Conservation (phyloP, 2,888 invertebrate species). For the Chloroclystis v-ata region DNA sequence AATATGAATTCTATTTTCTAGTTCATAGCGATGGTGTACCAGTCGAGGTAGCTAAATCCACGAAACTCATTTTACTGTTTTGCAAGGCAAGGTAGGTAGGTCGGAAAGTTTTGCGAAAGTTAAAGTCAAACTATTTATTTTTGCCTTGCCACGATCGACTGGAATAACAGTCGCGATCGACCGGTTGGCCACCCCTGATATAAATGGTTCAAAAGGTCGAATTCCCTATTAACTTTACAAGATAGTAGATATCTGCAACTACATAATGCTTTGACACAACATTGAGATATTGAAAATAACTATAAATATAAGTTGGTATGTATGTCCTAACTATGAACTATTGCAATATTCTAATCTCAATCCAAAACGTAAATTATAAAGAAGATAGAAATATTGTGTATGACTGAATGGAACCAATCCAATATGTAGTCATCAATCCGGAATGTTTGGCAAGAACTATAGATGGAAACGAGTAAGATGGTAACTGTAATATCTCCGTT, state of each 20-base stretch:
- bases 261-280: neutral
- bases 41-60: too few relatives aligned
- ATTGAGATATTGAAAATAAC: neutral
- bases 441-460: conserved; percentile 2
- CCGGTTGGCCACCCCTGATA: too few relatives aligned
- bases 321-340: neutral
- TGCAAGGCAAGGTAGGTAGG: too few relatives aligned
- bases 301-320: neutral
- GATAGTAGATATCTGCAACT: neutral
- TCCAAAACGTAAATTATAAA: conserved; percentile 16
- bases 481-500: neutral
- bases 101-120: too few relatives aligned
- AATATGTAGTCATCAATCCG: neutral
- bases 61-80: too few relatives aligned
- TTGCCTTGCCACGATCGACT: too few relatives aligned
- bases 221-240: too few relatives aligned
- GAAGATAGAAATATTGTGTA: conserved; percentile 10
- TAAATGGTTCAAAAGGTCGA: too few relatives aligned
- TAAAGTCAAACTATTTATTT: too few relatives aligned
- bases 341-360: conserved; percentile 17
- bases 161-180: too few relatives aligned
- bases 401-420: neutral
- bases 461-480: neutral
- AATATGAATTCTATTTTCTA: too few relatives aligned
- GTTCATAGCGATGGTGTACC: too few relatives aligned